Evolutionary conservation across 2,888 invertebrate species (phyloP).

Genomic region (Epistrophe eligans): DNA sequence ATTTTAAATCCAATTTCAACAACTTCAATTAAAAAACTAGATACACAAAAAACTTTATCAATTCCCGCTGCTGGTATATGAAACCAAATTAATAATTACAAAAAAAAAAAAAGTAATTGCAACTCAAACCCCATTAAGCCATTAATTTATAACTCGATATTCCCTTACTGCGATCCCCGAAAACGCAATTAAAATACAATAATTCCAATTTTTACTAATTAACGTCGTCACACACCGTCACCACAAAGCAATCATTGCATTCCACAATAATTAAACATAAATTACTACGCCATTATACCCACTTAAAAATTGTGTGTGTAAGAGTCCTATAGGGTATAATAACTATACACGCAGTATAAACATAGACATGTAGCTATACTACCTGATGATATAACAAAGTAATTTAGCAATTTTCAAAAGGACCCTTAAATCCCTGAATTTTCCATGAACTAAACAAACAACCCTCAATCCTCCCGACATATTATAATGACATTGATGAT

Average conservation of each 20-base stretch:
- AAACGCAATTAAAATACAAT: constrained; percentile 70
- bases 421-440: constrained; percentile 43
- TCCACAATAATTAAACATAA: constrained; percentile 64
- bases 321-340: neutral
- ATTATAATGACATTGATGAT: constrained; percentile 45
- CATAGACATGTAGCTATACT: neutral
- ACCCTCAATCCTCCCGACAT: constrained; percentile 18
- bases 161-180: constrained; percentile 13
- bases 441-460: constrained; percentile 46
- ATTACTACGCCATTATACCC: constrained; percentile 68
- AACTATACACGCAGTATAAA: neutral
- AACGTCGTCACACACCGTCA: constrained; percentile 66
- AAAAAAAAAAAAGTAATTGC: constrained; percentile 2
- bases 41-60: no score
- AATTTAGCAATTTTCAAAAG: constrained; percentile 34
- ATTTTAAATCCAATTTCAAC: no score
- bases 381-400: constrained; percentile 22
- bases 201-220: constrained; percentile 70
- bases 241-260: constrained; percentile 60
- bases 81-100: constrained; percentile 12
- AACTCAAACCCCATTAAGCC: constrained; percentile 25
- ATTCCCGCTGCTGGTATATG: neutral
- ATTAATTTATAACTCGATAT: constrained; percentile 23
- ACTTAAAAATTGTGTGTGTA: constrained; percentile 42
- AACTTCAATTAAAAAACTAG: no score